These are phyloP conservation scores for Sebastiscus albofasciatus DNA, from an alignment of 2,797 vertebrate species.

Conservation along the genomic window DNA sequence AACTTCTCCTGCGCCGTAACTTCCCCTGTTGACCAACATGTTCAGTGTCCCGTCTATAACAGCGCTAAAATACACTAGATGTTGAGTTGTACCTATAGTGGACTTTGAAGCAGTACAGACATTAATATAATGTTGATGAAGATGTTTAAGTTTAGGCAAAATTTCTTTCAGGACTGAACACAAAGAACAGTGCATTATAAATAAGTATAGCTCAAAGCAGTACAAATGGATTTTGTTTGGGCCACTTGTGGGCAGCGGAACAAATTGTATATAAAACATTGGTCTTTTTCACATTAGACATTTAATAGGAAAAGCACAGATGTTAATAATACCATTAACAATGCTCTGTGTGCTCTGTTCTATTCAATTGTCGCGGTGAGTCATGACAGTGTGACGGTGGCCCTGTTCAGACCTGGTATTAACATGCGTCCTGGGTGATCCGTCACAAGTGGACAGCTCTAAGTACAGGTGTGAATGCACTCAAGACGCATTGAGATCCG, in stretches of 20 bases:
- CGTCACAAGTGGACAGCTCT: too few relatives aligned
- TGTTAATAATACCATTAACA: background rate
- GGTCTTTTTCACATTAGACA: background rate
- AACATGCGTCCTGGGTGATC: too few relatives aligned
- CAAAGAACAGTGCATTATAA: background rate
- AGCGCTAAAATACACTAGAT: background rate
- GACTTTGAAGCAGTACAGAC: too few relatives aligned
- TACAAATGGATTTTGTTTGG: background rate
- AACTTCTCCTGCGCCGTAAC: background rate
- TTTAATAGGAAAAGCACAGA: background rate
- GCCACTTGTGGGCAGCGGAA: background rate
- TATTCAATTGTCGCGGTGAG: background rate
- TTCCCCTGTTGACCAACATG: background rate
- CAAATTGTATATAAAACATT: background rate
- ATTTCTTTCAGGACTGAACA: background rate
- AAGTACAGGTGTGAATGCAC: too few relatives aligned
- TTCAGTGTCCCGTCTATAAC: background rate
- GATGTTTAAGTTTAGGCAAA: background rate
- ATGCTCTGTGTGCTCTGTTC: background rate
- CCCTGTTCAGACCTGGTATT: too few relatives aligned
- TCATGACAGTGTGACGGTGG: too few relatives aligned
- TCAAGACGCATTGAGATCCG: too few relatives aligned
- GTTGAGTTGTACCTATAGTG: too few relatives aligned
- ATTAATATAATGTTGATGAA: too few relatives aligned
- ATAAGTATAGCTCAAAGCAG: background rate